Evolutionary conservation across 2,888 invertebrate species (phyloP).

Genomic region (Spisula solida): DNA sequence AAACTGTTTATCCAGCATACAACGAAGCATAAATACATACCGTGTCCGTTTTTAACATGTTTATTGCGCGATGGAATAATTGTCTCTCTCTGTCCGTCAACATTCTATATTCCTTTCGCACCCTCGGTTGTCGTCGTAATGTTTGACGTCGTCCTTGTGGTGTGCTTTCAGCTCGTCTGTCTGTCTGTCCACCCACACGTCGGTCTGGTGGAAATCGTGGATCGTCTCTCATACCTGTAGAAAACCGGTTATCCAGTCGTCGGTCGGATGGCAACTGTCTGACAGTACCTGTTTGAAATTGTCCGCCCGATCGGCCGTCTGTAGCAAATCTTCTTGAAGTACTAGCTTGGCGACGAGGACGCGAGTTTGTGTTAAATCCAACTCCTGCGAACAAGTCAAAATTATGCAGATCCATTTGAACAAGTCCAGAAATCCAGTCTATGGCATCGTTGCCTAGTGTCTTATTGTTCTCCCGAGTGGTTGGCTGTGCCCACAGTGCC

Average conservation of each 20-base stretch:
- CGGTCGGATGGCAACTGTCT: neutral
- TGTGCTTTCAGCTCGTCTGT: neutral
- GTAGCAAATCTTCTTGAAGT: neutral
- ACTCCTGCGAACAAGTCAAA: neutral
- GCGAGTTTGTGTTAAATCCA: neutral
- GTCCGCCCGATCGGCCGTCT: neutral
- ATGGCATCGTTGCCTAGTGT: conserved; percentile 50
- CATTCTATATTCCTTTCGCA: conserved; percentile 77
- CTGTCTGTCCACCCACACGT: neutral
- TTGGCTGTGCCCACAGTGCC: conserved; percentile 46
- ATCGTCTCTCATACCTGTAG: neutral
- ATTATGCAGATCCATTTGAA: conserved; percentile 50
- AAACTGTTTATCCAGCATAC: too few relatives aligned
- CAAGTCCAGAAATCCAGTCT: conserved; percentile 57
- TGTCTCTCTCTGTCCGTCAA: conserved; percentile 70
- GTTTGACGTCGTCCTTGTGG: conserved; percentile 14
- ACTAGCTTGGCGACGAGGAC: neutral
- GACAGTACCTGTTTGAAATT: neutral
- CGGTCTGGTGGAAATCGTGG: neutral
- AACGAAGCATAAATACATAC: conserved; percentile 52
- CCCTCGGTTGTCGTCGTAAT: conserved; percentile 58
- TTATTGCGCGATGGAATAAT: conserved; percentile 74
- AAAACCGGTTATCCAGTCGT: neutral
- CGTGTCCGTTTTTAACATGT: conserved; percentile 74
- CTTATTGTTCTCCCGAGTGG: neutral